Evolutionary conservation across 2,797 vertebrate genomes (phyloP).

Genomic region (Amphiprion clarkii): DNA sequence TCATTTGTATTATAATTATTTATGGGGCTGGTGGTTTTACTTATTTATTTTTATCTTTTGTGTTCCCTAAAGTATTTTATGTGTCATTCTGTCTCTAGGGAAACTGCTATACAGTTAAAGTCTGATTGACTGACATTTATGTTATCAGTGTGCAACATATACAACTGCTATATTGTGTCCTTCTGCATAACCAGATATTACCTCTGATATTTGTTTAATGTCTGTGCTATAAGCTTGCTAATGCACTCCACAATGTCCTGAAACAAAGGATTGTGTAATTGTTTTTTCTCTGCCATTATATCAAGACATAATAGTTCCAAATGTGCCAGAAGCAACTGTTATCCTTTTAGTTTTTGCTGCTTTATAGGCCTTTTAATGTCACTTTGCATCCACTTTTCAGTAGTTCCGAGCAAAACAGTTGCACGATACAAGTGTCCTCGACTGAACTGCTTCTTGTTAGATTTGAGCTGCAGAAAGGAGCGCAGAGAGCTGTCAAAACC

Average conservation of each 20-base stretch:
- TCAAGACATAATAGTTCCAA: neutral
- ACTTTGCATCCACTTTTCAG: constrained; percentile 3
- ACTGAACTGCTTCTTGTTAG: constrained; percentile 19
- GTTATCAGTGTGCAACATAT: too few species aligned
- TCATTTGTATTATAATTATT: too few species aligned
- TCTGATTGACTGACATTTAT: too few species aligned
- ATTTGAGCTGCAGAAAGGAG: constrained; percentile 11
- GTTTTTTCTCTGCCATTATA: neutral
- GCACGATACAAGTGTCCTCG: neutral
- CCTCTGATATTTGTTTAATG: too few species aligned
- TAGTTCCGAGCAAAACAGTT: constrained; percentile 5
- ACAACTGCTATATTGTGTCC: too few species aligned
- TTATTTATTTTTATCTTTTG: too few species aligned
- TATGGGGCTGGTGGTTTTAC: too few species aligned
- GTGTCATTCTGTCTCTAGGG: too few species aligned
- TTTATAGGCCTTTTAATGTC: neutral
- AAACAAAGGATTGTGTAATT: neutral
- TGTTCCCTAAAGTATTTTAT: too few species aligned
- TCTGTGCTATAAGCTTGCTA: neutral
- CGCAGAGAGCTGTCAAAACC: constrained; percentile 10
- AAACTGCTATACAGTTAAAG: too few species aligned
- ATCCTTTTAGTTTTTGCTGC: neutral
- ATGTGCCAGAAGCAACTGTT: too few species aligned
- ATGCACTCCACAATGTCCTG: neutral
- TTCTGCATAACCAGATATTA: too few species aligned